phyloP scores from a whole-genome alignment of 2,113 vertebrate species.

The Jaculus jaculus region DNA sequence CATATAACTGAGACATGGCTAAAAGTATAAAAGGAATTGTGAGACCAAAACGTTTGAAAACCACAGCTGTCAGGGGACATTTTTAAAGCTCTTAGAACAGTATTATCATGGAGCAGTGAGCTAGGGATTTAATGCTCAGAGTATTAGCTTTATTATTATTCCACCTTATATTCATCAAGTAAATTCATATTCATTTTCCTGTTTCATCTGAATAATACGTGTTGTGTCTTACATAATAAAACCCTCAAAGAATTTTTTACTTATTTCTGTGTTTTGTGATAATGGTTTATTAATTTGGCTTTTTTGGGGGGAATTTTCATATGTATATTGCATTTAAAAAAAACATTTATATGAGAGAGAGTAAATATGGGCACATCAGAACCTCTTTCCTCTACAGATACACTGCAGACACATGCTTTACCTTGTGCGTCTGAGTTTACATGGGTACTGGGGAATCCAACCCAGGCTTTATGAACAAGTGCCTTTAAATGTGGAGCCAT shows the following conservation, averaged over 20 bases:
- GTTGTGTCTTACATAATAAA: not conserved
- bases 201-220: not conserved
- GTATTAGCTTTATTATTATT: slow-evolving; percentile 21
- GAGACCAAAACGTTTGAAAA: not conserved
- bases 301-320: too few species aligned
- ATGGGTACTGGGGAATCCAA: too few species aligned
- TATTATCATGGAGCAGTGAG: not conserved
- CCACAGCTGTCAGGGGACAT: not conserved
- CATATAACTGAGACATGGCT: not conserved
- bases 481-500: too few species aligned
- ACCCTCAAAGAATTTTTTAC: not conserved
- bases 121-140: not conserved
- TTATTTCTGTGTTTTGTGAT: not conserved
- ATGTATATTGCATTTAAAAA: too few species aligned
- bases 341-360: too few species aligned
- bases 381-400: too few species aligned
- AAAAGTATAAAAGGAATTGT: not conserved
- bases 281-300: too few species aligned
- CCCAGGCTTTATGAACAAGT: too few species aligned
- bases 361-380: too few species aligned
- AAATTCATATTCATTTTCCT: not conserved
- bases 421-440: too few species aligned
- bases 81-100: slow-evolving; percentile 38
- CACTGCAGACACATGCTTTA: too few species aligned
- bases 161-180: slow-evolving; percentile 25